Percentiles rank a stretch among this genome's conserved stretches.
Conservation (phyloP, 1,140 invertebrate genomes). For the Aphelinus certus region DNA sequence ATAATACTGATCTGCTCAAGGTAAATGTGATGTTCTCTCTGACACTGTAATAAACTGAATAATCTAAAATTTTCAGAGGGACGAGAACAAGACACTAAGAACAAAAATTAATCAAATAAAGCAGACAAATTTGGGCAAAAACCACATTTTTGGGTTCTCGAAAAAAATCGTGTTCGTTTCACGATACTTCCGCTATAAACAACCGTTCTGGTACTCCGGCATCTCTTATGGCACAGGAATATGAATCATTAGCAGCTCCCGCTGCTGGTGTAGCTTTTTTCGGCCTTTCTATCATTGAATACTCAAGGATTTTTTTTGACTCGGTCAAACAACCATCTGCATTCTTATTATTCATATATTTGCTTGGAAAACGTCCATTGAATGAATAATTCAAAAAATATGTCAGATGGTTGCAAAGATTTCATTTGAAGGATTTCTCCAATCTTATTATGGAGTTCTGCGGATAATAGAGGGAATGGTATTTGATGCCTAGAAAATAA, state of each 20-base stretch:
- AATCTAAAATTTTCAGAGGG: too few species aligned
- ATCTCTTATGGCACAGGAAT: constrained; percentile 1
- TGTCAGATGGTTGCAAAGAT: not conserved
- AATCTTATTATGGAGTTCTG: not conserved
- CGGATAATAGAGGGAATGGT: too few species aligned
- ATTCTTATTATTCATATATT: not conserved
- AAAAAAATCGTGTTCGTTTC: constrained; percentile 10
- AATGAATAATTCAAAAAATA: too few species aligned
- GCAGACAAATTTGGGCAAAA: too few species aligned
- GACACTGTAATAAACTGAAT: too few species aligned
- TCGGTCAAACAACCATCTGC: not conserved
- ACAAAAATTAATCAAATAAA: too few species aligned
- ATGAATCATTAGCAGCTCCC: constrained; percentile 10
- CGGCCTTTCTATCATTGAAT: constrained; percentile 1
- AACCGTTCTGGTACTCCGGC: not conserved
- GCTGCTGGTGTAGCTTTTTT: constrained; percentile 18
- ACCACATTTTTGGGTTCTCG: constrained; percentile 15
- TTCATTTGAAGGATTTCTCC: not conserved
- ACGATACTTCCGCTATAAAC: not conserved
- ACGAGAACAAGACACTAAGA: too few species aligned
- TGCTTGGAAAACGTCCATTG: too few species aligned
- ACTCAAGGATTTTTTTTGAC: constrained; percentile 1
- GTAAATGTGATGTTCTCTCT: too few species aligned
- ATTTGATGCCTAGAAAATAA: not conserved
- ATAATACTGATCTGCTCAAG: too few species aligned